Percentiles rank a stretch among this genome's conserved stretches.
phyloP scores from a whole-genome alignment of 1,140 invertebrate genomes.

The Hestina assimilis region DNA sequence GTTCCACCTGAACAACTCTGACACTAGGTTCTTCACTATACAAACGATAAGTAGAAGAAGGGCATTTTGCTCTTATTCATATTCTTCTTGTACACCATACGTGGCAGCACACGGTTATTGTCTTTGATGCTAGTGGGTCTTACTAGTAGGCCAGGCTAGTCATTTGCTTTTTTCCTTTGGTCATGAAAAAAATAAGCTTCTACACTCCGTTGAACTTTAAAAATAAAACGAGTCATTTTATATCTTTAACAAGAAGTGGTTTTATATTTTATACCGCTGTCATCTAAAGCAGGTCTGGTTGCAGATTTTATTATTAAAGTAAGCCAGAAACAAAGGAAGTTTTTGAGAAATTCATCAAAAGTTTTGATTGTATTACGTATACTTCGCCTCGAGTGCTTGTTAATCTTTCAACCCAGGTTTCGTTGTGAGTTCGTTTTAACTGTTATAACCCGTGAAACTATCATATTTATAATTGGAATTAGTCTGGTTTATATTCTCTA shows the following conservation, averaged over 20 bases:
- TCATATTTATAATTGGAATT: neutral
- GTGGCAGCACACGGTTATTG: too few species aligned
- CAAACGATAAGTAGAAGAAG: too few species aligned
- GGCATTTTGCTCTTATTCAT: too few species aligned
- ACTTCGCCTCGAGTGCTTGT: conserved; percentile 50
- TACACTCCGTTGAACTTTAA: too few species aligned
- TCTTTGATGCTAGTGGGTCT: too few species aligned
- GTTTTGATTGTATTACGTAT: conserved; percentile 70
- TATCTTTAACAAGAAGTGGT: neutral
- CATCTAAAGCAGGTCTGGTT: conserved; percentile 35
- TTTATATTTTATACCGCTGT: conserved; percentile 2
- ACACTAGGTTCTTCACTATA: too few species aligned
- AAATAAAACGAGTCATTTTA: neutral
- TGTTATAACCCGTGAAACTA: conserved; percentile 5
- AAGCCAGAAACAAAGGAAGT: conserved; percentile 62
- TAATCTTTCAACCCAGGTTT: conserved; percentile 49
- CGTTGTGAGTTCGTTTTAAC: conserved; percentile 12
- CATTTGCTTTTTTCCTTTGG: too few species aligned
- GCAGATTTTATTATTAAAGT: conserved; percentile 63
- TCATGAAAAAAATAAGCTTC: too few species aligned
- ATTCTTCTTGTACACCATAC: too few species aligned
- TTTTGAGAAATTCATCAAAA: conserved; percentile 71
- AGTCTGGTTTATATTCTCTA: neutral
- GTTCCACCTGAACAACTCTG: too few species aligned
- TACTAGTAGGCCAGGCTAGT: too few species aligned